Conservation (phyloP, 2,888 invertebrate species). For the Phlogophora meticulosa region DNA sequence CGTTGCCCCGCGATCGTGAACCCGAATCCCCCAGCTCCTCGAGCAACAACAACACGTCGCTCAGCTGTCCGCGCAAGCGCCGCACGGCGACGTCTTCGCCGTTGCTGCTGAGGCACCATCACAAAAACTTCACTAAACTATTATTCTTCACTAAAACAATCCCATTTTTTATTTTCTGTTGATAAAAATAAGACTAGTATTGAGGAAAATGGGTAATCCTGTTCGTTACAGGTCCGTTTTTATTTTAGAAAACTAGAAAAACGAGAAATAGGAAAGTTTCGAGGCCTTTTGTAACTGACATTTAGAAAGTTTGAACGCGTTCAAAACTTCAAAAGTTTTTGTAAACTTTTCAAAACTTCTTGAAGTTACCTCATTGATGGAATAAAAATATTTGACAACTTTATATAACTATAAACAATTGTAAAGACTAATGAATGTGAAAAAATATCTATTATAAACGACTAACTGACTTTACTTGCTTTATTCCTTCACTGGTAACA, state of each 20-base stretch:
- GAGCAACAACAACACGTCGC: constrained; percentile 95
- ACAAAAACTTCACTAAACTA: constrained; percentile 68
- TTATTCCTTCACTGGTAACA: neutral
- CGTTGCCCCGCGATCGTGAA: constrained; percentile 99
- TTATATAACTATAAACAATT: neutral
- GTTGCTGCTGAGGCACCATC: constrained; percentile 89
- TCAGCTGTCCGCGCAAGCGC: constrained; percentile 91
- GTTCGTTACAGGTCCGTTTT: constrained; percentile 53
- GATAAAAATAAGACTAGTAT: constrained; percentile 35
- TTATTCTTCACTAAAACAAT: constrained; percentile 56
- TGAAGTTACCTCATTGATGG: constrained; percentile 12
- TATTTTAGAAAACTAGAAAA: constrained; percentile 84
- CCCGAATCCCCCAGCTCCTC: constrained; percentile 98
- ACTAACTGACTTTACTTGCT: neutral
- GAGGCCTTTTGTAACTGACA: constrained; percentile 82
- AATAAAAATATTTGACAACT: neutral
- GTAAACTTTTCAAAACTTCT: constrained; percentile 30
- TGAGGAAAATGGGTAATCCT: neutral
- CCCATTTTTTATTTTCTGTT: constrained; percentile 55
- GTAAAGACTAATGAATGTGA: neutral
- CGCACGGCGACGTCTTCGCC: constrained; percentile 85
- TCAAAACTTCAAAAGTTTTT: constrained; percentile 69
- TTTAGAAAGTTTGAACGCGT: constrained; percentile 86
- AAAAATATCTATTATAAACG: too few relatives aligned
- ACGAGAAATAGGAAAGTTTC: constrained; percentile 86